Percentiles rank a stretch among this genome's conserved stretches.
phyloP scores from a whole-genome alignment of 2,113 vertebrate genomes.

The Siniperca knerii region DNA sequence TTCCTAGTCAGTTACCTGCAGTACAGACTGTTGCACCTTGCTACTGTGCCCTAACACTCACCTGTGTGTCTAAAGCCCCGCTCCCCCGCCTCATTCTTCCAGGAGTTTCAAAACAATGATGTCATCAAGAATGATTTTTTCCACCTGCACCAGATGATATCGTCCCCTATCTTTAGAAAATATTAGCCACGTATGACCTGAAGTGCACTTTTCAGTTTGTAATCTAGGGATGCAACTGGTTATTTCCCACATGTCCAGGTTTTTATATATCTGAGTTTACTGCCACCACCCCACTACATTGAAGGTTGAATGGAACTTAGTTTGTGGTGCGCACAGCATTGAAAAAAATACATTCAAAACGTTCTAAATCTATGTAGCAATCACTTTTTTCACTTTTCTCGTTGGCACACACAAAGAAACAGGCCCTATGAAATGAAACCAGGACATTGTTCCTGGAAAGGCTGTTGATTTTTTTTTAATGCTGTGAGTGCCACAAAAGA shows the following conservation, averaged over 20 bases:
- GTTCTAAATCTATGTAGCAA: too few species aligned
- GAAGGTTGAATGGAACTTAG: background rate
- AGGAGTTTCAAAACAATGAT: background rate
- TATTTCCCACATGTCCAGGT: background rate
- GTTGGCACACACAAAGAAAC: background rate
- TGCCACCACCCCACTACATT: background rate
- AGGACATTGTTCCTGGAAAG: background rate
- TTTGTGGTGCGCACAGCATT: background rate
- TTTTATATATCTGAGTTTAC: background rate
- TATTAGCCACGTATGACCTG: background rate
- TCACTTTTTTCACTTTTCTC: background rate
- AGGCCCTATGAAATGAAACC: background rate
- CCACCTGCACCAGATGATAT: background rate
- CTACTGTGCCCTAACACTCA: background rate
- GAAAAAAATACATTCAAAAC: too few species aligned
- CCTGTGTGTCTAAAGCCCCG: background rate
- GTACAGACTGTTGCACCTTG: background rate
- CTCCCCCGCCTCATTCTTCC: background rate
- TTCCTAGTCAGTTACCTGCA: background rate
- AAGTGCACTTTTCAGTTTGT: background rate
- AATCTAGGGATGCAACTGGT: background rate
- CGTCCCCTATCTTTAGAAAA: background rate
- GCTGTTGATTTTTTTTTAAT: background rate
- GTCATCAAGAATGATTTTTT: conserved; percentile 15
- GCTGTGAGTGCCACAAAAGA: background rate